A percentile compares a stretch with the other conserved stretches of the same genome.
These are phyloP conservation scores for Hedya salicella DNA, from an alignment of 2,888 invertebrate genomes.

Conservation along the genomic window DNA sequence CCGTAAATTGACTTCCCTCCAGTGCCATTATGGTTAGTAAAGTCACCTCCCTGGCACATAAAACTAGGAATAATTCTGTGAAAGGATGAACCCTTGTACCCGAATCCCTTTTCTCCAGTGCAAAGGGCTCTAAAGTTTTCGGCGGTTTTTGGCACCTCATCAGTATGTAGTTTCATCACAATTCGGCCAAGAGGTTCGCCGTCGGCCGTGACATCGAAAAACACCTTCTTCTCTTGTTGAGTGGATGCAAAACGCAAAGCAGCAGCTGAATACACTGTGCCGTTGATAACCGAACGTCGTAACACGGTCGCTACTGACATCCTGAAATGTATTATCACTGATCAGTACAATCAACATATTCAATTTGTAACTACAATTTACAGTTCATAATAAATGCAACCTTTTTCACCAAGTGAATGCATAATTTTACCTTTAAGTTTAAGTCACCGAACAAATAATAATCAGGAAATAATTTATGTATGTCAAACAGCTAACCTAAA, in stretches of 20 bases:
- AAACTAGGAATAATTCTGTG: conserved; percentile 96
- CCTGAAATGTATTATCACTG: conserved; percentile 17
- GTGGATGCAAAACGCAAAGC: conserved; percentile 73
- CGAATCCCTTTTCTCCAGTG: conserved; percentile 86
- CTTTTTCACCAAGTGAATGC: too few species aligned
- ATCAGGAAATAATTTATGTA: too few species aligned
- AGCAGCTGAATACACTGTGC: conserved; percentile 75
- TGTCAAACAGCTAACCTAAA: too few species aligned
- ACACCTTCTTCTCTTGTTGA: conserved; percentile 86
- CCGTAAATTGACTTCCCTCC: conserved; percentile 99
- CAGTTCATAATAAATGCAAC: too few species aligned
- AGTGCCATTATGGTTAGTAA: conserved; percentile 96
- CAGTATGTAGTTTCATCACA: conserved; percentile 93
- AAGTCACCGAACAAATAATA: too few species aligned
- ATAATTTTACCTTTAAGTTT: too few species aligned
- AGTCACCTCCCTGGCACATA: conserved; percentile 98
- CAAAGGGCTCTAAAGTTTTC: conserved; percentile 98
- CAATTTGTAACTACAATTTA: too few species aligned
- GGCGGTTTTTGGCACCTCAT: conserved; percentile 96
- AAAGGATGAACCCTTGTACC: conserved; percentile 96
- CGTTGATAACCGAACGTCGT: conserved; percentile 70
- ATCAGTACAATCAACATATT: too few species aligned
- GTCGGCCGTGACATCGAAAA: conserved; percentile 95
- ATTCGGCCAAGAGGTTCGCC: conserved; percentile 92
- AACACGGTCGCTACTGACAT: conserved; percentile 54